Conservation (phyloP, 2,888 invertebrate species). For the Sepiola atlantica region DNA sequence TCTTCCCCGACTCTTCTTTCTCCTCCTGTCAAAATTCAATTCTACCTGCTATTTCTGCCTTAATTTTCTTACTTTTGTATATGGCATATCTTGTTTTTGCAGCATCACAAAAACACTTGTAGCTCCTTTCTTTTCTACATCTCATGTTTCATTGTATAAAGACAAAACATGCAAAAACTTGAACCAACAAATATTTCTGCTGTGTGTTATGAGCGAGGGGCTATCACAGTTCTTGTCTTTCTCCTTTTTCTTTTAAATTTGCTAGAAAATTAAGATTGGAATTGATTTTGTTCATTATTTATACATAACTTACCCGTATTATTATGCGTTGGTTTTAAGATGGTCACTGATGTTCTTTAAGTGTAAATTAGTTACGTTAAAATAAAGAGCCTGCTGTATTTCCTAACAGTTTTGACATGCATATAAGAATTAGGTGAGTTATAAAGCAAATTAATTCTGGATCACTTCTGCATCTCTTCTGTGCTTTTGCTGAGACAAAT, state of each 20-base stretch:
- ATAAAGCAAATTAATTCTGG: too few relatives aligned
- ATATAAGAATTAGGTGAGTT: too few relatives aligned
- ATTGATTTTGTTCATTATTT: too few relatives aligned
- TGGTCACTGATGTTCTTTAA: too few relatives aligned
- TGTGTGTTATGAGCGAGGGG: not conserved
- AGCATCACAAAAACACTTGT: not conserved
- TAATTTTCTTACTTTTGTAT: conserved; percentile 9
- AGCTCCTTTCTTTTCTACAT: not conserved
- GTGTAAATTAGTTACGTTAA: too few relatives aligned
- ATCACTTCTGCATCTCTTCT: too few relatives aligned
- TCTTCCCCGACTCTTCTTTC: not conserved
- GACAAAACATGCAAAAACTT: not conserved
- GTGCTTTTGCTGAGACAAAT: too few relatives aligned
- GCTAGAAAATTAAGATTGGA: too few relatives aligned
- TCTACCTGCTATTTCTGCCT: conserved; percentile 16
- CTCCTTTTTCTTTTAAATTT: not conserved
- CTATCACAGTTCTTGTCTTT: not conserved
- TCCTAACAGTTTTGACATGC: too few relatives aligned
- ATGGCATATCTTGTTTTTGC: not conserved
- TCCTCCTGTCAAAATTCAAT: not conserved
- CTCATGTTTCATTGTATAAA: not conserved
- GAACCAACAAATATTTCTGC: not conserved
- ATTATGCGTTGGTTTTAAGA: too few relatives aligned
- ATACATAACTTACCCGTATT: too few relatives aligned
- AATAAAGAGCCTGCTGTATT: too few relatives aligned